A percentile compares a stretch with the other conserved stretches of the same genome.
Conservation (phyloP, 2,797 vertebrate genomes). For the Ambastaia sidthimunki region DNA sequence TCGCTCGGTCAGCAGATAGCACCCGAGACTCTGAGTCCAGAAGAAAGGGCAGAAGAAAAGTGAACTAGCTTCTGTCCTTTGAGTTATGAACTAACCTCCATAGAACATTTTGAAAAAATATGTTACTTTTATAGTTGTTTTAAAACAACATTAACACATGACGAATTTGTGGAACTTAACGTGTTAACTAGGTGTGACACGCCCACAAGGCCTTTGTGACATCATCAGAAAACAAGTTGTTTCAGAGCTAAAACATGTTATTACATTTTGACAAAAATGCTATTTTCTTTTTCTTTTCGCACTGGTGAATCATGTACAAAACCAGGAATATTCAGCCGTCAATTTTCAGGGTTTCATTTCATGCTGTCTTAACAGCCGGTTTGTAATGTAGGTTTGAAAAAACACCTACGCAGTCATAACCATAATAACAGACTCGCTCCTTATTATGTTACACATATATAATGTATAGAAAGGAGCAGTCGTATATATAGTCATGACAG, state of each 20-base stretch:
- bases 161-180: background rate
- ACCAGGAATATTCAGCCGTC: background rate
- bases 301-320: background rate
- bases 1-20: slow-evolving; percentile 30
- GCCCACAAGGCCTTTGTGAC: too few relatives aligned
- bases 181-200: too few relatives aligned
- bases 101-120: background rate
- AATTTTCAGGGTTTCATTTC: background rate
- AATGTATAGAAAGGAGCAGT: background rate
- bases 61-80: background rate
- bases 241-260: too few relatives aligned
- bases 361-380: background rate
- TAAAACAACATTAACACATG: background rate
- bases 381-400: background rate
- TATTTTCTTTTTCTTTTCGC: too few relatives aligned
- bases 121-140: too few relatives aligned
- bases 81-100: background rate
- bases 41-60: background rate
- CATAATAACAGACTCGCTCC: slow-evolving; percentile 16
- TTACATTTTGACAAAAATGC: too few relatives aligned
- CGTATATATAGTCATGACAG: background rate
- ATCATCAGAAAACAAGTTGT: too few relatives aligned
- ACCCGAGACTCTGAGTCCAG: background rate
- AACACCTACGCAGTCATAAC: background rate
- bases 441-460: background rate